A percentile compares a stretch with the other conserved stretches of the same genome.
These are phyloP conservation scores for Natator depressus DNA, from an alignment of 2,113 vertebrate genomes.

Conservation along the genomic window DNA sequence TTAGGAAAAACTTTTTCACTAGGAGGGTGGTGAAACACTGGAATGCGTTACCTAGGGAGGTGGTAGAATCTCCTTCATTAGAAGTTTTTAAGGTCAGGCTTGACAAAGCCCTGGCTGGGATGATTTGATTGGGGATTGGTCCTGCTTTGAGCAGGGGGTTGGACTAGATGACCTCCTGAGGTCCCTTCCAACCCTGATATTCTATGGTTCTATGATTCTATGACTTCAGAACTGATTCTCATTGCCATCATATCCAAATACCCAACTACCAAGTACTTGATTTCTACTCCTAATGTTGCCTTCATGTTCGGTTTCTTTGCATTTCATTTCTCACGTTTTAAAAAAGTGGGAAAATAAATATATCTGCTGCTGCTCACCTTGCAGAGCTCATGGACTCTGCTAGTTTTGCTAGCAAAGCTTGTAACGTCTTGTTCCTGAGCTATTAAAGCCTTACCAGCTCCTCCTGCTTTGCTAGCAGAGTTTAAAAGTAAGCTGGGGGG, in stretches of 20 bases:
- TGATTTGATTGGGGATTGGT: too few species aligned
- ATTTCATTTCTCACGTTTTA: accelerated
- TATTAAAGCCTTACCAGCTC: not conserved
- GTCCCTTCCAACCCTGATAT: too few species aligned
- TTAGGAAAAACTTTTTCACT: too few species aligned
- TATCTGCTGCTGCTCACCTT: not conserved
- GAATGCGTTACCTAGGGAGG: too few species aligned
- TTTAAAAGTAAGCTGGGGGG: not conserved
- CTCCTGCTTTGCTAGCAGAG: not conserved
- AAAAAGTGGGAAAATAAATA: not conserved
- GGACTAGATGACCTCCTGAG: too few species aligned
- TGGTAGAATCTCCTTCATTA: too few species aligned
- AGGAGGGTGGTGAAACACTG: too few species aligned
- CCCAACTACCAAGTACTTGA: not conserved
- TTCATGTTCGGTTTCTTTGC: accelerated
- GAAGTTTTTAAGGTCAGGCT: too few species aligned
- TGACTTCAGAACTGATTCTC: not conserved
- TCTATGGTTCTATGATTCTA: too few species aligned
- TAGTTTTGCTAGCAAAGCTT: not conserved
- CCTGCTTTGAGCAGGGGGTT: too few species aligned
- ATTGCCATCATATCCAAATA: too few species aligned
- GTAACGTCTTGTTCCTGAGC: not conserved
- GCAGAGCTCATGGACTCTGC: not conserved
- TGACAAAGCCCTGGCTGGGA: too few species aligned
- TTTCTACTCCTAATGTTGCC: not conserved